A percentile compares a stretch with the other conserved stretches of the same genome.
phyloP scores from a whole-genome alignment of 2,888 invertebrate genomes.

The Zaprionus bogoriensis region DNA sequence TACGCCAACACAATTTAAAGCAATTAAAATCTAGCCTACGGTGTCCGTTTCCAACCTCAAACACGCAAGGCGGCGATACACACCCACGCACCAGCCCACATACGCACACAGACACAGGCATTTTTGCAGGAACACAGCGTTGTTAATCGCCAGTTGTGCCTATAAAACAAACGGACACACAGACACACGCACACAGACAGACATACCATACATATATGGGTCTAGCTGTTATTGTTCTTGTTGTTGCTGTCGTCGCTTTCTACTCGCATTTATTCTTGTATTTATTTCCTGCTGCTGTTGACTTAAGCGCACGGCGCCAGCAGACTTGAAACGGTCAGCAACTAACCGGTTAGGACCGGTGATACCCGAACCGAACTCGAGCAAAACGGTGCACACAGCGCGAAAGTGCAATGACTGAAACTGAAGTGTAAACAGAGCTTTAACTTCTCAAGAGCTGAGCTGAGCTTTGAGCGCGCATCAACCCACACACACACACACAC shows the following conservation, averaged over 20 bases:
- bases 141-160: not conserved
- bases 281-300: conserved; percentile 22
- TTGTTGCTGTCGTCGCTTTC: conserved; percentile 11
- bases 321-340: conserved; percentile 44
- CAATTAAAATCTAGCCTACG: conserved; percentile 7
- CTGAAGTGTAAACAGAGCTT: conserved; percentile 39
- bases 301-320: conserved; percentile 26
- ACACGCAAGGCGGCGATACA: conserved; percentile 13
- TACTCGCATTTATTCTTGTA: conserved; percentile 26
- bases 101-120: not conserved
- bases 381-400: conserved; percentile 28
- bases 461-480: not conserved
- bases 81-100: not conserved
- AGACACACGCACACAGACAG: not conserved
- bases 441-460: conserved; percentile 28
- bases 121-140: not conserved
- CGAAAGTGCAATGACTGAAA: conserved; percentile 60
- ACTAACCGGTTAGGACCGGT: conserved; percentile 60
- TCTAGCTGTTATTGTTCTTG: not conserved
- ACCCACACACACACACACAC: not conserved
- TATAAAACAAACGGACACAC: not conserved
- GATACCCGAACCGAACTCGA: conserved; percentile 38
- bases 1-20: conserved; percentile 16
- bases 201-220: not conserved
- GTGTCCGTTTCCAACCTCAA: conserved; percentile 1